Conservation (phyloP, 2,888 invertebrate species). For the Poecilobothrus nobilitatus region DNA sequence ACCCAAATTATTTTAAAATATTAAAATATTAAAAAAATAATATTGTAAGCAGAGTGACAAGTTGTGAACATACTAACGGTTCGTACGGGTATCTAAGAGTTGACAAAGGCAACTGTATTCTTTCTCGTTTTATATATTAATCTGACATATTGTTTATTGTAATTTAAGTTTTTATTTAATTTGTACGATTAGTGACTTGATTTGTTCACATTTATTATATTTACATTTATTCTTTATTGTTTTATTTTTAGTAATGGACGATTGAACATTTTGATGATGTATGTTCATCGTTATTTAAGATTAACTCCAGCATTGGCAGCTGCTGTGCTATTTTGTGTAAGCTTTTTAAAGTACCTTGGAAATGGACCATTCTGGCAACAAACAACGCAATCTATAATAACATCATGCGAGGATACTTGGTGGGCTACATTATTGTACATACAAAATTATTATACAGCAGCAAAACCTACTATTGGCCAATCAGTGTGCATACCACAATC, state of each 20-base stretch:
- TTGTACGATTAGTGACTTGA: too few species aligned
- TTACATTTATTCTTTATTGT: too few species aligned
- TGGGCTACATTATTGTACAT: constrained; percentile 43
- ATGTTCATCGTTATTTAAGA: constrained; percentile 37
- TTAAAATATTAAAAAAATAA: too few species aligned
- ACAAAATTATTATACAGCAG: constrained; percentile 39
- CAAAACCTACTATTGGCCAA: constrained; percentile 27
- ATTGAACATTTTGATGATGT: constrained; percentile 31
- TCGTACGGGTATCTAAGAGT: too few species aligned
- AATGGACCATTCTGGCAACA: constrained; percentile 44
- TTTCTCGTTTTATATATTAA: too few species aligned
- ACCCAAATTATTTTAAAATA: too few species aligned
- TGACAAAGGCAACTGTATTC: too few species aligned
- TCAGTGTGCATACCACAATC: constrained; percentile 47
- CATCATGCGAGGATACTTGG: constrained; percentile 38
- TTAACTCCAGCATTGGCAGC: constrained; percentile 46
- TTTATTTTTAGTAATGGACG: constrained; percentile 25
- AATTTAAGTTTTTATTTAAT: too few species aligned
- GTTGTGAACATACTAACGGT: too few species aligned
- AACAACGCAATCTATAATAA: not conserved
- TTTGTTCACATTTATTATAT: too few species aligned
- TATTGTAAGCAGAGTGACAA: too few species aligned
- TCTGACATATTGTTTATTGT: too few species aligned
- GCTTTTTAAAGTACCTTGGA: constrained; percentile 41
- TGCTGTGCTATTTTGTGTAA: constrained; percentile 42